Evolutionary conservation across 2,888 invertebrate species (phyloP), one percentile per base, ranked within the genome.

Genomic region (Monopis laevigella): DNA sequence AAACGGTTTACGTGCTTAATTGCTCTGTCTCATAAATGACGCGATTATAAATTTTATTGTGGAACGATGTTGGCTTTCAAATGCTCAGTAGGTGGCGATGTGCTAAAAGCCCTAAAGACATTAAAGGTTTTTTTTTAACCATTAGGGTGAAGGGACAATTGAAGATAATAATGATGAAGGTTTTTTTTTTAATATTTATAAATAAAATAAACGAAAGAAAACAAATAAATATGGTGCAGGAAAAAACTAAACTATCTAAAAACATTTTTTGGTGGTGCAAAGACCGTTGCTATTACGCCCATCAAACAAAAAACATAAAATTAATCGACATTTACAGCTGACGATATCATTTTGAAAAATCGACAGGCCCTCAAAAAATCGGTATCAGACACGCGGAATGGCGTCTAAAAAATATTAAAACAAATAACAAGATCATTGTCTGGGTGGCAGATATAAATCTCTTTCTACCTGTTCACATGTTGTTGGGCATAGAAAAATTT

Each of bases 311-410:
- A 47, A 46, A 51, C 49, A 56, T 53, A 53, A 60, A 60, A 65
- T 61, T 58, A 58, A 65, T 59, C 53, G 58, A 59, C 54, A 51
- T 53, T 54, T 58, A 59, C 58, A 51, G 53, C 46, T 49, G 46
- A 47, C 49, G 65, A 68, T 57, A 60, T 58, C 41, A 45, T 39
- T 52, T 57, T 65, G 65, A 73, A 65, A 67, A 62, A 72, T 73
- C 54, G 63, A 59, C 54, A 54, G 54, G 49, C 52, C 49, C 51
- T 57, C 58, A 55, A 56, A 34, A 65, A 61, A 61, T 67, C 70
- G 67, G 65, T 66, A 60, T 64, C 60, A 63, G 54, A 46, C 49
- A 56, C 55, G 53, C 16, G 16, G 56, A 55, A 56, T 46, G 49
- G 44, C 46, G 48, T 44, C 40, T 32, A 19, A 55, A 59, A 62